Percentiles rank a stretch among this genome's conserved stretches.
These are phyloP conservation scores for Xanthorhoe designata DNA, from an alignment of 2,888 invertebrate genomes.

Conservation along the genomic window DNA sequence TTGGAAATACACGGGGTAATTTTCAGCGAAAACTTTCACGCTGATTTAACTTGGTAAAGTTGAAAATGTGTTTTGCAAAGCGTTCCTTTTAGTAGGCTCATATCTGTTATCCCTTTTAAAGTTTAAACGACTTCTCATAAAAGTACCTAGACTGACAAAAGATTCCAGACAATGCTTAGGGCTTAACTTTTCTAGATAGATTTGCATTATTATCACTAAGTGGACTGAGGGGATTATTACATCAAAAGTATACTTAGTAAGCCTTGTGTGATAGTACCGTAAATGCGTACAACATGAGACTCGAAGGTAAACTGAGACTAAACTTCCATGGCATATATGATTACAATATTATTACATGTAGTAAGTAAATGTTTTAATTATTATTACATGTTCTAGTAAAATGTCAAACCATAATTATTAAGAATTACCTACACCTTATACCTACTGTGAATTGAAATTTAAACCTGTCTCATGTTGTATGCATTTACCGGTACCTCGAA, in stretches of 20 bases:
- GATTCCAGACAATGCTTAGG: not conserved
- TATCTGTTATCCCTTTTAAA: not conserved
- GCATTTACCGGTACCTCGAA: too few species aligned
- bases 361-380: too few species aligned
- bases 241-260: not conserved
- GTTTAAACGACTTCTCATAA: not conserved
- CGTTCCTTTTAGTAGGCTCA: not conserved
- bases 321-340: too few species aligned
- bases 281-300: too few species aligned
- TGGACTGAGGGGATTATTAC: not conserved
- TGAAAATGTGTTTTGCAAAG: not conserved
- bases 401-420: too few species aligned
- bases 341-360: too few species aligned
- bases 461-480: too few species aligned
- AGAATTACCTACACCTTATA: too few species aligned
- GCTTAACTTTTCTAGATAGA: not conserved
- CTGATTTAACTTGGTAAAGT: not conserved
- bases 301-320: too few species aligned
- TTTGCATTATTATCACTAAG: not conserved
- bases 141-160: not conserved
- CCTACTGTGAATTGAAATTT: too few species aligned
- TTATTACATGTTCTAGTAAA: too few species aligned
- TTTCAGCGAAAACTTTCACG: not conserved
- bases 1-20: conserved; percentile 36
- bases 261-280: too few species aligned